phyloP scores from a whole-genome alignment of 2,113 vertebrate genomes.

The Tragelaphus buxtoni region DNA sequence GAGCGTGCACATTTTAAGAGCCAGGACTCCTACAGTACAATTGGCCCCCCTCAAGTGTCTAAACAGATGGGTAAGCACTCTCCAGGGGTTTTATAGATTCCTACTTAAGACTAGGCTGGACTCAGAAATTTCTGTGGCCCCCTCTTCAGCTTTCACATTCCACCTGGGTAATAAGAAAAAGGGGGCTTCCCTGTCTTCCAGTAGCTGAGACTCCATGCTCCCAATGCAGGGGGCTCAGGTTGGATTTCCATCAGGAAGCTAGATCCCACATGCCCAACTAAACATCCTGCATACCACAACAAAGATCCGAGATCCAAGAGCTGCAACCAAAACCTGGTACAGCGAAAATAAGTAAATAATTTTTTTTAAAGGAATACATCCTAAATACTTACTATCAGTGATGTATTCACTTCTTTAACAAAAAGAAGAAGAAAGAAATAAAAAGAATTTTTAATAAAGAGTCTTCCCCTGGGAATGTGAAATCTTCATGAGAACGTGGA shows the following conservation, averaged over 20 bases:
- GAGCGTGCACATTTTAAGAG: background rate
- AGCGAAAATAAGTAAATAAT: background rate
- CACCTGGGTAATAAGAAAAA: too few relatives aligned
- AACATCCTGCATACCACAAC: background rate
- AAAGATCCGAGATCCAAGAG: background rate
- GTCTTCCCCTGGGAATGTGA: background rate
- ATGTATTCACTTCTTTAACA: background rate
- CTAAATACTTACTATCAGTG: background rate
- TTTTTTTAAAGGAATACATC: background rate
- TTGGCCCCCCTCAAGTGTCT: background rate
- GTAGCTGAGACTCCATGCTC: background rate
- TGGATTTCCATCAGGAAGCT: background rate
- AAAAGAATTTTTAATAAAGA: background rate
- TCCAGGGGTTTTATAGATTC: background rate
- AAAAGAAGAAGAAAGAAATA: background rate
- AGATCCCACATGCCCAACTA: background rate
- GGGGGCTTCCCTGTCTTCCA: background rate
- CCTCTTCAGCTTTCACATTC: background rate
- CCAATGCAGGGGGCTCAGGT: background rate
- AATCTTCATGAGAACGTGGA: background rate
- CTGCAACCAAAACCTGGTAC: background rate
- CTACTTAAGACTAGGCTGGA: rapidly evolving
- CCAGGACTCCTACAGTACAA: background rate
- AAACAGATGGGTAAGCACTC: background rate
- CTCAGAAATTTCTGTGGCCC: background rate